phyloP scores from a whole-genome alignment of 2,888 invertebrate species.

The Synanthedon formicaeformis region DNA sequence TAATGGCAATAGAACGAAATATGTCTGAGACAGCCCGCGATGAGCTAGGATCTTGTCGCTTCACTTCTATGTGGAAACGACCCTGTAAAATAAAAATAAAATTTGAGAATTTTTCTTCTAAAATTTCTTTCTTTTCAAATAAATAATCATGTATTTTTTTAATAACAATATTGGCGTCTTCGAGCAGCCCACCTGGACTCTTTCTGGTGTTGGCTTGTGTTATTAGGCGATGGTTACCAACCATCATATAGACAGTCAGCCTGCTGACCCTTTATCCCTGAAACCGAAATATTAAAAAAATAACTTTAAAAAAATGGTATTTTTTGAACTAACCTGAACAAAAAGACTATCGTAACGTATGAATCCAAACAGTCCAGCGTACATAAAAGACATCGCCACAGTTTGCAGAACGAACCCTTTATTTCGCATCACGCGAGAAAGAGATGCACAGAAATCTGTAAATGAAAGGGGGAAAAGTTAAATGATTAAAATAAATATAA shows the following conservation, averaged over 20 bases:
- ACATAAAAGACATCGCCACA: constrained; percentile 31
- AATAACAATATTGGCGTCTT: no score
- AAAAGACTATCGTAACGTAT: constrained; percentile 37
- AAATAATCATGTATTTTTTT: no score
- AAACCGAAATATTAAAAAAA: no score
- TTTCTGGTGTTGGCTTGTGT: no score
- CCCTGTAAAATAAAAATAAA: constrained; percentile 21
- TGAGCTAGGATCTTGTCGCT: constrained; percentile 40
- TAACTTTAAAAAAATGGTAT: background rate
- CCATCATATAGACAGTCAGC: no score
- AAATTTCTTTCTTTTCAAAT: no score
- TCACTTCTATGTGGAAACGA: constrained; percentile 39
- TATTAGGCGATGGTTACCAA: no score
- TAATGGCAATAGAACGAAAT: constrained; percentile 48
- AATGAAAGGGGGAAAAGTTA: background rate
- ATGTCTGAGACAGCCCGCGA: constrained; percentile 39
- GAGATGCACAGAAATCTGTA: constrained; percentile 28
- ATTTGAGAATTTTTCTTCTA: no score
- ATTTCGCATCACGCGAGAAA: constrained; percentile 32
- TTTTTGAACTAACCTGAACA: constrained; percentile 28
- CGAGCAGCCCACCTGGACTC: no score
- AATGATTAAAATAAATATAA: no score
- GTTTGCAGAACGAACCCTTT: constrained; percentile 36
- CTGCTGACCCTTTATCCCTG: no score
- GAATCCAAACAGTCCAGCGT: constrained; percentile 39